Evolutionary conservation across 2,797 vertebrate genomes (phyloP), one percentile per base, ranked within the genome.

Genomic region (Propithecus perrieri): DNA sequence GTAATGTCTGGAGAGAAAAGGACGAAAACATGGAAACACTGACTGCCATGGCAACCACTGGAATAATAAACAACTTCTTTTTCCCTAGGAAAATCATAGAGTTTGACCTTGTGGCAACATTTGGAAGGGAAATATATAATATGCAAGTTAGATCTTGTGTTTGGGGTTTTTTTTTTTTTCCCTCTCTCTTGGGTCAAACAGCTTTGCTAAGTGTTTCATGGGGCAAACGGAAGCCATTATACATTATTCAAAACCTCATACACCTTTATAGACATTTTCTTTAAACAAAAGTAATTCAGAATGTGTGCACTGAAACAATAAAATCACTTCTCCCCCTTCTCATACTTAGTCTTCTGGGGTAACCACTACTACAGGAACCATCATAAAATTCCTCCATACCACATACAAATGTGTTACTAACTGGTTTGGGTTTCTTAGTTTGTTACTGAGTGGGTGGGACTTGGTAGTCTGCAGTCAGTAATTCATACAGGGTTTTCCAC

Each of bases 1-100:
- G 98, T 98, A 98, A 98, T 95, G 97, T 98, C 98, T 98, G 97
- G 97, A 86, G 97, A 97, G 97, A 96, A 97, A 97, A 97, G 97
- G 96, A 97, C 57, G 95, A 95, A 91, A 97, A 97, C 96, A 97
- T 97, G 97, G 98, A 98, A 98, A 98, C 93, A 85, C 14, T 89
- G 97, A 96, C 95, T 63, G 72, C 98, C 96, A 98, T 99, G 98
- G 98, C 95, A 98, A 99, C 98, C 48, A 78, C 33, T 91, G 89
- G 48, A 98, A 96, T 94, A 98, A 98, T 96, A 99, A 98, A 98
- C 4, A 96, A 15, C 72, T 53, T 75, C 69, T 65, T 57, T 33
- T 26, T 94, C 96, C 97, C 96, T 92, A 89, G 97, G 76, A 97
- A 92, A 98, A 92, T 43, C 92, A 87, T 46, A 38, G 84, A 91